Evolutionary conservation across 2,888 invertebrate genomes (phyloP), one percentile per base, ranked within the genome.

Genomic region (Tanypteryx hageni): DNA sequence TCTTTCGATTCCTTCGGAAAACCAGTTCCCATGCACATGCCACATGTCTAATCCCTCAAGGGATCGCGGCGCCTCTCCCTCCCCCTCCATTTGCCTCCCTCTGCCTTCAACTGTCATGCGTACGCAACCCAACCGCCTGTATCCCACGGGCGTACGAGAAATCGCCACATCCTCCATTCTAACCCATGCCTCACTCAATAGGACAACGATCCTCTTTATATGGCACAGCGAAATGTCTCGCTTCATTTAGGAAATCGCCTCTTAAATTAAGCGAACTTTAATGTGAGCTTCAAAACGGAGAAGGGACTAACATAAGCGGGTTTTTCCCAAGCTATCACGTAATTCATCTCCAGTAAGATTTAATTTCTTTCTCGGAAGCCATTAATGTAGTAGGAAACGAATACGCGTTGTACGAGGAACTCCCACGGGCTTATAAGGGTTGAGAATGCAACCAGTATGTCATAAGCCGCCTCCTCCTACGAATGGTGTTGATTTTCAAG

Each of bases 21-120:
- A 76, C 76, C 76, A 27, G 76, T 76, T 76, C 76, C 76, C 76
- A 76, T 76, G 76, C 76, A 76, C 68, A 68, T 68, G 68, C 22
- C 76, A 76, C 68, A 68, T 68, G 68, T 68, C 68, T 22, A 76
- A 76, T 27, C 76, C 76, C 27, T 76, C 68, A n/a, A 68, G 22
- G 68, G 68, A 68, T 76, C 76, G 13, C 22, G n/a, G 68, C 68
- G n/a, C 68, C 22, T 68, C 68, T 68, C 22, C 22, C 22, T 44
- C 44, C 44, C 44, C 44, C 44, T 5, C 5, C 44, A 44, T 44
- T 44, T 44, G 44, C 44, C 5, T 5, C 44, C 44, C 44, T 44
- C 44, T 44, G 44, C 44, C 44, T 5, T 44, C 44, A 44, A 44
- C 44, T 44, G 44, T 44, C 44, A 44, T 44, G 44, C 64, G 64